phyloP scores from a whole-genome alignment of 1,140 invertebrate species.

The Chlorops oryzae region DNA sequence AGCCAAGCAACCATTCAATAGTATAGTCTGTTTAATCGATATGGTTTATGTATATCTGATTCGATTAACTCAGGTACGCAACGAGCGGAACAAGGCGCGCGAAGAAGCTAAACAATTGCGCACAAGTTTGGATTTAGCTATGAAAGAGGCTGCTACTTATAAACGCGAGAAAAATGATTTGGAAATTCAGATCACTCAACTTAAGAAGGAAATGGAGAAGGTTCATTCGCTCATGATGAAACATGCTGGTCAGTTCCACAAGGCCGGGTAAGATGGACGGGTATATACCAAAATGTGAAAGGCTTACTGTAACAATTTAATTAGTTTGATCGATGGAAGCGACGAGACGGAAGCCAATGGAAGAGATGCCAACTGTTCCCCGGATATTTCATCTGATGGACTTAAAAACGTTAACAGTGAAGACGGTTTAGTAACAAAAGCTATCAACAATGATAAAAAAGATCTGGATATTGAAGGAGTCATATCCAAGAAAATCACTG shows the following conservation, averaged over 20 bases:
- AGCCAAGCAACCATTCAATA: neutral
- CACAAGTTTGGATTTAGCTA: slow-evolving; percentile 67
- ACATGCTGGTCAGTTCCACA: slow-evolving; percentile 61
- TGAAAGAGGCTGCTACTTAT: slow-evolving; percentile 68
- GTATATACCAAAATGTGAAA: neutral
- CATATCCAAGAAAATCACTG: slow-evolving; percentile 55
- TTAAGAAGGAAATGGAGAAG: slow-evolving; percentile 75
- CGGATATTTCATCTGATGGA: slow-evolving; percentile 46
- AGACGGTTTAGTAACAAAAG: slow-evolving; percentile 46
- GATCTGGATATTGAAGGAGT: slow-evolving; percentile 59
- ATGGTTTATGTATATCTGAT: slow-evolving; percentile 6
- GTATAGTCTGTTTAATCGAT: slow-evolving; percentile 16
- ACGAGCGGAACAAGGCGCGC: slow-evolving; percentile 77
- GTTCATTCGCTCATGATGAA: slow-evolving; percentile 62
- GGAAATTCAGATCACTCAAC: slow-evolving; percentile 71
- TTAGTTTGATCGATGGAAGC: slow-evolving; percentile 22
- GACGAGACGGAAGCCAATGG: slow-evolving; percentile 42
- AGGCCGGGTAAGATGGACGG: slow-evolving; percentile 28
- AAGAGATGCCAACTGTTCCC: slow-evolving; percentile 36
- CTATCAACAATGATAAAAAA: slow-evolving; percentile 30
- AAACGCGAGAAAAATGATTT: slow-evolving; percentile 77
- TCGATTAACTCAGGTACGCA: slow-evolving; percentile 59
- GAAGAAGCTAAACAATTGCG: slow-evolving; percentile 80
- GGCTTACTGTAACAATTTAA: neutral
- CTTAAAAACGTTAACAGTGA: slow-evolving; percentile 47